These are phyloP conservation scores for Acanthaster planci DNA, from an alignment of 35 echinoderm and acorn worm genomes.

Conservation along the genomic window DNA sequence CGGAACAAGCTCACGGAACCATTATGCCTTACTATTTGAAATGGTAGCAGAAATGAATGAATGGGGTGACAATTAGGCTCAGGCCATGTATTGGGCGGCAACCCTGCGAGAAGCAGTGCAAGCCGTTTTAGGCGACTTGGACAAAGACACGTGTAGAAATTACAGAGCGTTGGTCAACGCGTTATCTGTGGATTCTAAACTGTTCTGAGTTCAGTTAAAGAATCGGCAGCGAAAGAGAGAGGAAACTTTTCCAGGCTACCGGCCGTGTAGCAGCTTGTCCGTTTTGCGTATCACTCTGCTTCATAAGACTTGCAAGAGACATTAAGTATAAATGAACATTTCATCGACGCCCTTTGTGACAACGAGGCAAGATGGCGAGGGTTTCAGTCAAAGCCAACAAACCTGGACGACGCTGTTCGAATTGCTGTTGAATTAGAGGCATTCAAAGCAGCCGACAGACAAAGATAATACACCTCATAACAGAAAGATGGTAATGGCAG, in stretches of 20 bases:
- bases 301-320: constrained; percentile 15
- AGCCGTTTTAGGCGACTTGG: no score
- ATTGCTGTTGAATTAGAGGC: constrained; percentile 50
- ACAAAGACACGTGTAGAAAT: no score
- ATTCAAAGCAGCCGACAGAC: constrained; percentile 37
- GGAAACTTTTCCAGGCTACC: no score
- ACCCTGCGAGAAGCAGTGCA: no score
- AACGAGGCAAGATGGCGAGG: constrained; percentile 45
- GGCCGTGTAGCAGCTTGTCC: neutral
- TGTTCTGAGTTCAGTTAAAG: no score
- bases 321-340: constrained; percentile 47
- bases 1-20: constrained; percentile 44
- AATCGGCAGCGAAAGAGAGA: no score
- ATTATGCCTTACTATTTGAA: constrained; percentile 48
- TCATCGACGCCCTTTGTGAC: constrained; percentile 58
- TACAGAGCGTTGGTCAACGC: no score
- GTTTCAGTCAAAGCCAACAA: constrained; percentile 48
- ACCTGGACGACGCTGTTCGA: constrained; percentile 34
- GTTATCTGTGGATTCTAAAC: no score
- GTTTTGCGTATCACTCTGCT: constrained; percentile 33
- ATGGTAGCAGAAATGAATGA: constrained; percentile 44
- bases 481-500: neutral
- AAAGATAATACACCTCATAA: constrained; percentile 17
- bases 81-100: no score
- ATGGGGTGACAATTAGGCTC: no score